Evolutionary conservation across 2,888 invertebrate species (phyloP), one percentile per base, ranked within the genome.

Genomic region (Chrysolina haemoptera): DNA sequence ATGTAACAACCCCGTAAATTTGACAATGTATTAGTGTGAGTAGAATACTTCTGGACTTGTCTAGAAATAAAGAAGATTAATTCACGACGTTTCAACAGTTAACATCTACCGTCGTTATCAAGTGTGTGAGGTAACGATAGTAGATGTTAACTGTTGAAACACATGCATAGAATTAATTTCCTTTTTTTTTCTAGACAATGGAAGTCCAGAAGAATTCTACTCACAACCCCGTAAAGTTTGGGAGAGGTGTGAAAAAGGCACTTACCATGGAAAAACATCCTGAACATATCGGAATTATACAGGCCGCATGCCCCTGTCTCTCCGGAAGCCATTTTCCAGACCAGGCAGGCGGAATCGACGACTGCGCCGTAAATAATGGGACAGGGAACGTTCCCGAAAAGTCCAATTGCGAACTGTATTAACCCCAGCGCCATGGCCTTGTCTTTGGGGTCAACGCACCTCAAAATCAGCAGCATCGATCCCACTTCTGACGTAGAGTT

Each of bases 351-450:
- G 1, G 95, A 96, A 90, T 97, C 97, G 71, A 97, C 95, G 5
- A 97, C 95, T 59, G 95, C 95, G 75, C 97, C 97, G 88, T 97
- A 97, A 81, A 97, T 93, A 82, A 97, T 96, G n/a, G 97, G 96
- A 88, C 97, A 97, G 82, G 97, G 97, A 85, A 97, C 96, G 89
- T 97, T 97, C 81, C 96, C 97, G 89, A 97, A 96, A 80, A 97
- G 91, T 73, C 97, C 97, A 79, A 97, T 96, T 72, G 97, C 96
- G 88, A 96, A 96, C 88, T 96, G 96, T 86, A 97, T 96, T 85
- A 97, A 93, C 40, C 97, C 97, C 88, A 97, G 92, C 75, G 97
- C 97, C 96, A 97, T 96, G 70, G 97, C 96, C 88, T 97, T 97
- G 86, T 97, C 97, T 90, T 93, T 91, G 48, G 96, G 96, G 87